Evolutionary conservation across 2,797 vertebrate genomes (phyloP), one percentile per base, ranked within the genome.

Genomic region (Cuniculus paca): DNA sequence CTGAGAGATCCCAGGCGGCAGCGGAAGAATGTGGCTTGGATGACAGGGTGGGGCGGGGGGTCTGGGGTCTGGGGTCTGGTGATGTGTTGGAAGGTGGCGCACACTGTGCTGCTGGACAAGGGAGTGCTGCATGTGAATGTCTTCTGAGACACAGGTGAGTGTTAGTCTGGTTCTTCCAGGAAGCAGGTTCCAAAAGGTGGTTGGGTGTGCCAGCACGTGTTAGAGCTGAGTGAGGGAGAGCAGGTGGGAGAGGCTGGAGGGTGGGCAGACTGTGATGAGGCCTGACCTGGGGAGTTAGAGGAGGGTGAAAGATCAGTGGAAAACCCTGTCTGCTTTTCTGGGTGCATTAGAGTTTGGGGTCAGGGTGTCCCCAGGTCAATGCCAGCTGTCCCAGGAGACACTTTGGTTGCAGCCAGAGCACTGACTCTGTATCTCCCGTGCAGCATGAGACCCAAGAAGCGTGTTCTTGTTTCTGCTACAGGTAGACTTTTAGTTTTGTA

Each of bases 101-200:
- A 1, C 6, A 24, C 17, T 9, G 56, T 9, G 0, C 36, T 16
- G 36, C 74, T 6, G 7, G 9, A 16, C 0, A 13, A 50, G 7
- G 24, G 61, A 24, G 17, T 86, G 42, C 8, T 11, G 42, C 24
- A 26, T 26, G 8, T 50, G 42, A 72, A 13, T 28, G 10, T 9
- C 8, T 60, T 56, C 24, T 42, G 36, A 19, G 16, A 39, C 20
- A 12, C 3, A 6, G 39, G 28, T 65, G 12, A 13, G 45, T 14
- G 2, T 61, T 52, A 72, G 28, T 74, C 26, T 63, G 45, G 19
- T n/a, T 79, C 45, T 16, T 88, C 28, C 0, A 2, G 45, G n/a
- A 61, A 11, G 36, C 28, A n/a, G 20, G 28, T 16, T 72, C 36
- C 45, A 31, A 20, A 61, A 11, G 48, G 16, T 16, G 7, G n/a